Percentiles rank a stretch among this genome's conserved stretches.
Evolutionary conservation across 2,113 vertebrate genomes (phyloP).

Genomic region (Rallus limicola): DNA sequence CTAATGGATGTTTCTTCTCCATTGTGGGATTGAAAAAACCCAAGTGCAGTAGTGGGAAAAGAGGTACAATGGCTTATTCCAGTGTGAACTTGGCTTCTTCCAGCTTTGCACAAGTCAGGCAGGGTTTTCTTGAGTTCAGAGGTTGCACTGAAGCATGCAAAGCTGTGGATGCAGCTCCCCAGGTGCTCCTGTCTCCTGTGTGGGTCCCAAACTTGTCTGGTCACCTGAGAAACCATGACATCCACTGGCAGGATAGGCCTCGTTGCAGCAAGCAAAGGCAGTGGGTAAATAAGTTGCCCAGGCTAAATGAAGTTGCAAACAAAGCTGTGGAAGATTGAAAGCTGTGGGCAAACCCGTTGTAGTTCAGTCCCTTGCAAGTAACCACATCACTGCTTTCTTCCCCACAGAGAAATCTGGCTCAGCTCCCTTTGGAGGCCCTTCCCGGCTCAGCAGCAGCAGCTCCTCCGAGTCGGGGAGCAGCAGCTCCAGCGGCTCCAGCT

Average conservation of each 20-base stretch:
- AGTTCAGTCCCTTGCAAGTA: not conserved
- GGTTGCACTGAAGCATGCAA: not conserved
- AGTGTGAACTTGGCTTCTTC: not conserved
- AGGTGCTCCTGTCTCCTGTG: not conserved
- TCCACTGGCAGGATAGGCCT: not conserved
- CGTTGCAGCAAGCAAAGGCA: not conserved
- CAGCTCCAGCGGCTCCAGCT: slow-evolving; percentile 87
- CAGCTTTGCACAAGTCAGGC: not conserved
- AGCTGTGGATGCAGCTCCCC: not conserved
- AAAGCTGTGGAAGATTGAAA: not conserved
- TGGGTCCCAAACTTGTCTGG: rapidly evolving
- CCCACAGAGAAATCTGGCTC: slow-evolving; percentile 84
- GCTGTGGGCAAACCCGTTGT: not conserved
- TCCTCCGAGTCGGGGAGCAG: slow-evolving; percentile 87
- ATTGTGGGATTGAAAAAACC: not conserved
- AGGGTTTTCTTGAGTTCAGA: not conserved
- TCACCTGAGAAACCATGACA: not conserved
- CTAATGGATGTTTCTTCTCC: not conserved
- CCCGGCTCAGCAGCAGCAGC: slow-evolving; percentile 82
- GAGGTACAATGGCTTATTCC: not conserved
- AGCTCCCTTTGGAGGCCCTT: slow-evolving; percentile 79
- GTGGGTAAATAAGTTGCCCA: not conserved
- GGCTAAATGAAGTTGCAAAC: not conserved
- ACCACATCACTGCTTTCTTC: not conserved
- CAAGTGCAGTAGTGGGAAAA: not conserved